Base-by-base conservation (phyloP, 1,140 invertebrate species). In the Drosophila neocordata region DNA sequence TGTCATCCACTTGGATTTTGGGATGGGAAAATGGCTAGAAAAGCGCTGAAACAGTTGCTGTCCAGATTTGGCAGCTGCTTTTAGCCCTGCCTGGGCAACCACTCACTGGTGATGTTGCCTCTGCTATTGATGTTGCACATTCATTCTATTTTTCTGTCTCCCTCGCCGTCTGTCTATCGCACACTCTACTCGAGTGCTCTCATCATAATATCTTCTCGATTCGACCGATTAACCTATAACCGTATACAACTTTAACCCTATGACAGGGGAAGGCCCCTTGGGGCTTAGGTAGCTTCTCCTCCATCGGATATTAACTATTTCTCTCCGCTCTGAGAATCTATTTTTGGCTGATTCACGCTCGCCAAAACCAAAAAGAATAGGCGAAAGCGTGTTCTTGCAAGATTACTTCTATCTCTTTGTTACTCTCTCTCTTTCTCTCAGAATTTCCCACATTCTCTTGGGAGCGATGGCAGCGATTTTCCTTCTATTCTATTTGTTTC, bases 311-410 rank as follows among this genome's bases (percentile, higher is more conserved):
- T 13, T 13, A 44, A 44, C 31, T 22, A 48, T 27, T 55, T 65
- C 79, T 82, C 73, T 74, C 53, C 53, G 38, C 65, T 48, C 24
- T 22, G 27, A 34, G 56, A 58, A 52, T 70, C 83, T 88, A 88
- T 87, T 87, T 87, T 82, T 82, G 83, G 82, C 67, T 51, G 62
- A 15, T 61, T 57, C 51, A 55, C 79, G 60, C 58, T 69, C 67
- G 60, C 41, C 35, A 85, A 85, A 82, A 48, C 18, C 15, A 80
- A 31, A 73, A 63, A 77, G 57, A 65, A 79, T 67, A 68, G 59
- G 48, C 55, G 67, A 68, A 60, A 60, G 44, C 63, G 68, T 27
- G 55, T 56, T 56, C 61, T 64, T 37, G 37, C 31, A 27, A 48
- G 71, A 65, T 71, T 61, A 44, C 20, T 15, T 48, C 41, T 20